phyloP scores from a whole-genome alignment of 2,888 invertebrate species.

The Drosophila greeni region DNA sequence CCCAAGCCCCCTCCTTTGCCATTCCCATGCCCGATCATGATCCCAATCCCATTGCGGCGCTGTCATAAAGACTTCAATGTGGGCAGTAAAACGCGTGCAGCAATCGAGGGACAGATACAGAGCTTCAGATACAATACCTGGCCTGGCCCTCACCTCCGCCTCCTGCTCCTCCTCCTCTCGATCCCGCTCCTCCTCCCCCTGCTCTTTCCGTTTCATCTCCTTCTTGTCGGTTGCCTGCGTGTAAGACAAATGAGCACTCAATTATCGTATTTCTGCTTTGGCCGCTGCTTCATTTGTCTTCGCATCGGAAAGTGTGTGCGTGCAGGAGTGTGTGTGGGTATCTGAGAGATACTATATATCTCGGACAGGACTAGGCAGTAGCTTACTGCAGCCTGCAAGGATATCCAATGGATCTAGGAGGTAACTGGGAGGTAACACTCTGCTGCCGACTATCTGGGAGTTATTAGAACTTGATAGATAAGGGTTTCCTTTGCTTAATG shows the following conservation, averaged over 20 bases:
- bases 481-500: no score
- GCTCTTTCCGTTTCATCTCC: not conserved
- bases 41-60: slow-evolving; percentile 36
- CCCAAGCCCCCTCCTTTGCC: not conserved
- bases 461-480: no score
- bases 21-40: not conserved
- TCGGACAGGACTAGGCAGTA: slow-evolving; percentile 12
- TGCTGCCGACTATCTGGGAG: no score
- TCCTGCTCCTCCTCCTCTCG: slow-evolving; percentile 38
- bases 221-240: slow-evolving; percentile 48
- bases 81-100: slow-evolving; percentile 64
- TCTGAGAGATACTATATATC: not conserved
- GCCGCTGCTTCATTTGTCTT: slow-evolving; percentile 68
- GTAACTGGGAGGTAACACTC: no score
- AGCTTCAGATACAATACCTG: slow-evolving; percentile 59
- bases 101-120: slow-evolving; percentile 46
- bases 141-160: slow-evolving; percentile 48
- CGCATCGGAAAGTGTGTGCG: slow-evolving; percentile 18
- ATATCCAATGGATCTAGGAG: not conserved
- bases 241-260: slow-evolving; percentile 72
- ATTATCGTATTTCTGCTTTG: slow-evolving; percentile 72
- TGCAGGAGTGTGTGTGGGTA: not conserved
- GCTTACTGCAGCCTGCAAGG: not conserved
- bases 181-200: slow-evolving; percentile 29
- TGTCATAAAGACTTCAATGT: slow-evolving; percentile 70